Evolutionary conservation across 1,140 invertebrate genomes (phyloP).

Genomic region (Drosophila lacteicornis): DNA sequence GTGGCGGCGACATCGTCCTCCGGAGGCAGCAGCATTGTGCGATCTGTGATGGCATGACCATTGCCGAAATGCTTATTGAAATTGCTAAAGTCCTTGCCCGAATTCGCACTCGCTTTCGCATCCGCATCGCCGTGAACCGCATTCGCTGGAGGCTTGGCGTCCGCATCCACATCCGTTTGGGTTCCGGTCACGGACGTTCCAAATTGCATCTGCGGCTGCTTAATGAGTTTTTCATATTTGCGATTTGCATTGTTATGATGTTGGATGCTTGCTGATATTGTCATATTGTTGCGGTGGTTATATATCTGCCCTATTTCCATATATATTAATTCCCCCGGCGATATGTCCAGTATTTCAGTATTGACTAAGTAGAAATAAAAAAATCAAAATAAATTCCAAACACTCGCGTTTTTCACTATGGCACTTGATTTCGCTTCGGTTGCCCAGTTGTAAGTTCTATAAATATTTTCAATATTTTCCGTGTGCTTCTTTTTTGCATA

Average conservation of each 20-base stretch:
- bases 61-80: slow-evolving; percentile 69
- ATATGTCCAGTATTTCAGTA: slow-evolving; percentile 52
- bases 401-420: slow-evolving; percentile 50
- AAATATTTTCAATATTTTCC: slow-evolving; percentile 10
- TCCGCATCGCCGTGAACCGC: slow-evolving; percentile 13
- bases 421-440: slow-evolving; percentile 51
- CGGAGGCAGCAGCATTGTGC: slow-evolving; percentile 60
- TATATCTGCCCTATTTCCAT: slow-evolving; percentile 29
- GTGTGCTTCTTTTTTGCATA: slow-evolving; percentile 6
- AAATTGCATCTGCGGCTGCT: slow-evolving; percentile 71
- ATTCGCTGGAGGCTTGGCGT: slow-evolving; percentile 28
- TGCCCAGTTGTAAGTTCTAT: slow-evolving; percentile 13
- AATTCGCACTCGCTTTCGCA: slow-evolving; percentile 18
- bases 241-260: slow-evolving; percentile 67
- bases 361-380: slow-evolving; percentile 28
- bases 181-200: slow-evolving; percentile 61
- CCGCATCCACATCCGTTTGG: slow-evolving; percentile 58
- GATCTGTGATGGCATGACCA: slow-evolving; percentile 62
- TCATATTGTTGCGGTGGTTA: slow-evolving; percentile 74
- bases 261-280: slow-evolving; percentile 67
- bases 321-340: slow-evolving; percentile 38
- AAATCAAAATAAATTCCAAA: slow-evolving; percentile 13
- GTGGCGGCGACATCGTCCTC: slow-evolving; percentile 23
- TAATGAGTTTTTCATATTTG: slow-evolving; percentile 84
- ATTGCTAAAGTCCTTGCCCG: slow-evolving; percentile 51